Percentiles rank a stretch among this genome's conserved stretches.
Conservation (phyloP, 1,140 invertebrate genomes). For the Sipha flava region DNA sequence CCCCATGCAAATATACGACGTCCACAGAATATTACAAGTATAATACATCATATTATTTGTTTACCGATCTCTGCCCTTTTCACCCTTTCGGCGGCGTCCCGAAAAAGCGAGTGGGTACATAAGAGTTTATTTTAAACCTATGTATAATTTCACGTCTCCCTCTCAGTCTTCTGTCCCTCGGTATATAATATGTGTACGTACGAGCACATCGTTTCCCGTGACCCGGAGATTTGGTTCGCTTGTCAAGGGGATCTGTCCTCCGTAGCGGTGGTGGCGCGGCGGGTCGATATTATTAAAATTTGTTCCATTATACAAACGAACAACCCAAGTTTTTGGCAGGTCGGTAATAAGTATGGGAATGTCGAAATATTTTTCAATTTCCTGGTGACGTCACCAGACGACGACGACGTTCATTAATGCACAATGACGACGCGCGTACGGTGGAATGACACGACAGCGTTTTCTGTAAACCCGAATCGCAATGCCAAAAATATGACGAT, state of each 20-base stretch:
- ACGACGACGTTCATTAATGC: conserved; percentile 18
- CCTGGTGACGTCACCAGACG: conserved; percentile 30
- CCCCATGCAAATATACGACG: too few species aligned
- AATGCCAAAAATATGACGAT: neutral
- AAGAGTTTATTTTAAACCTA: neutral
- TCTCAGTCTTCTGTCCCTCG: neutral
- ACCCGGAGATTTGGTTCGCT: conserved; percentile 16
- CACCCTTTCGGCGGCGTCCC: neutral
- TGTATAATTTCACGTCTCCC: neutral
- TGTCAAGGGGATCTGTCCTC: conserved; percentile 12
- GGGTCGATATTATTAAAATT: conserved; percentile 28
- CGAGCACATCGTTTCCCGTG: neutral
- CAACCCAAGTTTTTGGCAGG: conserved; percentile 22
- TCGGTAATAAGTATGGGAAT: conserved; percentile 25
- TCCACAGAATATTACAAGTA: too few species aligned
- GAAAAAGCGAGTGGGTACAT: too few species aligned
- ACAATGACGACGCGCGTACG: neutral
- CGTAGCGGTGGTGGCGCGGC: neutral
- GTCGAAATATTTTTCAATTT: conserved; percentile 32
- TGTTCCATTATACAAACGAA: conserved; percentile 1
- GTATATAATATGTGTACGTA: neutral
- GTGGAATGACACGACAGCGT: conserved; percentile 6
- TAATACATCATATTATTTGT: too few species aligned
- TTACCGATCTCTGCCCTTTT: too few species aligned
- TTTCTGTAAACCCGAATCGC: neutral